A percentile compares a stretch with the other conserved stretches of the same genome.
Conservation (phyloP, 2,113 vertebrate genomes). For the Chroicocephalus ridibundus region DNA sequence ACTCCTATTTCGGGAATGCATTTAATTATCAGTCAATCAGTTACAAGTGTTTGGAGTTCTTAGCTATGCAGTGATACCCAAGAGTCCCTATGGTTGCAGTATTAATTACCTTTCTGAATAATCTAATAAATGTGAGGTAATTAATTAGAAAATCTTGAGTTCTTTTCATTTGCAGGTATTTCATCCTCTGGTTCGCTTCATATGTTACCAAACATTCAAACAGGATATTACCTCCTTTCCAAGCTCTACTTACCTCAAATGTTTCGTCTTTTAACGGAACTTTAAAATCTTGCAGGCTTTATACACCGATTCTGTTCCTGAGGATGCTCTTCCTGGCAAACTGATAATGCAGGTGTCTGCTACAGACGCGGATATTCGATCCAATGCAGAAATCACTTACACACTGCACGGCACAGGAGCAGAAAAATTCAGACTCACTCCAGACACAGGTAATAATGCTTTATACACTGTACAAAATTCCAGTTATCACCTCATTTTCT, state of each 20-base stretch:
- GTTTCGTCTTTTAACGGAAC: background rate
- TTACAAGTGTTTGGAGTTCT: background rate
- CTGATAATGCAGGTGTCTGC: conserved; percentile 90
- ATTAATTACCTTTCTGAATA: background rate
- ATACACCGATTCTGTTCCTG: conserved; percentile 87
- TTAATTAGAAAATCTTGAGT: background rate
- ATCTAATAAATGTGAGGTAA: background rate
- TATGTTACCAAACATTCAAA: background rate
- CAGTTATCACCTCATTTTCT: background rate
- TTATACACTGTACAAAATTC: background rate
- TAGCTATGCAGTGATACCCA: background rate
- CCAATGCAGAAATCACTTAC: conserved; percentile 92
- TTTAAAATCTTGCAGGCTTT: conserved; percentile 74
- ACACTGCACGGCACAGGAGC: conserved; percentile 85
- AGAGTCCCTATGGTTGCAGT: background rate
- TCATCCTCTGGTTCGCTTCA: background rate
- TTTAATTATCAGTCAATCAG: background rate
- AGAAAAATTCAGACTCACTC: conserved; percentile 87
- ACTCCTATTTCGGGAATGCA: background rate
- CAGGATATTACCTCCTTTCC: background rate
- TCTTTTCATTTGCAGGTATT: background rate
- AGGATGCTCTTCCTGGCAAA: conserved; percentile 86
- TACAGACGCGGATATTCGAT: conserved; percentile 92
- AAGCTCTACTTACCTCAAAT: background rate
- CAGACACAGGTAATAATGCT: conserved; percentile 85